A percentile compares a stretch with the other conserved stretches of the same genome.
Evolutionary conservation across 2,888 invertebrate genomes (phyloP).

Genomic region (Athetis lepigone): DNA sequence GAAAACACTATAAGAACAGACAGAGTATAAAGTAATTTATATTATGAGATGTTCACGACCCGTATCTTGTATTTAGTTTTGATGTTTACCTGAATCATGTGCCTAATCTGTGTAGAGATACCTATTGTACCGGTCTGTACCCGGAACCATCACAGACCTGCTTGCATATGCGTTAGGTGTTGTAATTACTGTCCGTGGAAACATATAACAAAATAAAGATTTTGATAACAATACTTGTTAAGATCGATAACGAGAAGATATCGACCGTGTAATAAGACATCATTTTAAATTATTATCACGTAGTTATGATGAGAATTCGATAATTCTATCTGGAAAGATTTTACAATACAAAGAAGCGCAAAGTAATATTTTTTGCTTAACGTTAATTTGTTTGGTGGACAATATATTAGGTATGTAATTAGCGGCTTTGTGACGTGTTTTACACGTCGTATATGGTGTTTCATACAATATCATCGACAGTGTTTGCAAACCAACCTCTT

Average conservation of each 20-base stretch:
- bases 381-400: not conserved
- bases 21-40: conserved; percentile 37
- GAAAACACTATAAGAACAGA: conserved; percentile 34
- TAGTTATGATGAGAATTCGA: conserved; percentile 20
- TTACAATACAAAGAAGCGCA: not conserved
- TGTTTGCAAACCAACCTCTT: no score
- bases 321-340: not conserved
- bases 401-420: no score
- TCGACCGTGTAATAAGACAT: no score
- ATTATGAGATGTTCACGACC: conserved; percentile 49
- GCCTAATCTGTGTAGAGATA: conserved; percentile 62
- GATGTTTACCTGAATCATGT: conserved; percentile 67
- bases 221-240: conserved; percentile 27
- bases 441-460: no score
- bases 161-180: conserved; percentile 9
- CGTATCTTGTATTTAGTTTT: conserved; percentile 59
- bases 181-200: conserved; percentile 47
- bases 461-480: no score
- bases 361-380: no score
- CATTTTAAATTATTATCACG: conserved; percentile 17
- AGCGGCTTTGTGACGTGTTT: no score
- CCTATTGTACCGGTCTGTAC: no score
- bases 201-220: conserved; percentile 48
- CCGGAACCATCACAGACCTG: no score
- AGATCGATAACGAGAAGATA: not conserved